Base-by-base conservation (phyloP, 2,797 vertebrate genomes). In the Lepilemur septentrionalis region DNA sequence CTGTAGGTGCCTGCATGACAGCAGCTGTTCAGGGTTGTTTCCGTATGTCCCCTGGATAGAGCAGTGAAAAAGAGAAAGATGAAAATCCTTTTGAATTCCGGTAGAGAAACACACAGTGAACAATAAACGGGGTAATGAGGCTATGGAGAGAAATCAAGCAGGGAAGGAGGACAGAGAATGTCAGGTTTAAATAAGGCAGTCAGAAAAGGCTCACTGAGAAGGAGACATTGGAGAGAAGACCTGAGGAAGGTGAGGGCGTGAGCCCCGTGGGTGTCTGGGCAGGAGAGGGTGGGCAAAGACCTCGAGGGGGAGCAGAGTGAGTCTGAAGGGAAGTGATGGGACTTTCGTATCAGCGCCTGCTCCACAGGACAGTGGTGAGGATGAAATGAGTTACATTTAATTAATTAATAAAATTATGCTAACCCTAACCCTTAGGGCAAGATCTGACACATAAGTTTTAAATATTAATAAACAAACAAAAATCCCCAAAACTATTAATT, bases 401-500 rank as follows among this genome's bases (percentile, higher is more conserved):
- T 78, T 91, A 38, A 52, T 63, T 46, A 30, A 78, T 3, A 78
- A 61, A 72, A 65, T 55, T 18, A 48, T 32, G 22, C 22, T 82
- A 48, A 69, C 20, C 46, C 7, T 73, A 65, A 82, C 59, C 46
- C 38, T 88, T 41, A 89, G 52, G 67, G 35, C 43, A 83, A 95
- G 43, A 7, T 23, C 84, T 89, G 23, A 2, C 30, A 18, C 52
- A 35, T 63, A 80, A n/a, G n/a, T 76, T 76, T 76, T 89, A 76
- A 67, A 89, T 43, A 22, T 18, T 35, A 22, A 63, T 13, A 57
- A 57, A 30, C 28, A 30, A 32, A 63, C 61, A 20, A 69, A 65
- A 65, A n/a, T n/a, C 65, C n/a, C 65, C 3, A 4, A 35, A 67
- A 28, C 35, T 57, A 59, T 75, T 91, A 48, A 59, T 75, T 80